Conservation (phyloP, 2,113 vertebrate genomes). For the Psephotus haematonotus region DNA sequence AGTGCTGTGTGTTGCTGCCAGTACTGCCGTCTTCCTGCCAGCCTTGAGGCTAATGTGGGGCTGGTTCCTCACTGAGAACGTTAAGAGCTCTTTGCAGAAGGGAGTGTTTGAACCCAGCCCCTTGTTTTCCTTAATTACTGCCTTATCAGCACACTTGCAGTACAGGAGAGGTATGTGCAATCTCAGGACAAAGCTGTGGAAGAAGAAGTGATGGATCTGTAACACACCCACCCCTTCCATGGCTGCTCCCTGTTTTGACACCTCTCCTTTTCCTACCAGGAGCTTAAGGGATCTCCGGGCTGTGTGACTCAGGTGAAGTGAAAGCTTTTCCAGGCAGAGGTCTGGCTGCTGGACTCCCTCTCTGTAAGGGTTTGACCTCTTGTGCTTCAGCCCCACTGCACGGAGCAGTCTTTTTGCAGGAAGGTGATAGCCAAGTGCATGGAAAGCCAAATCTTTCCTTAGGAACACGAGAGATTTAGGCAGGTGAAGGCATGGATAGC, state of each 20-base stretch:
- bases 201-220: constrained; percentile 85
- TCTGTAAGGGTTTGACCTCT: background rate
- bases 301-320: background rate
- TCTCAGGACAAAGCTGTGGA: constrained; percentile 79
- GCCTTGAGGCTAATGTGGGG: background rate
- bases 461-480: background rate
- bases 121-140: constrained; percentile 76
- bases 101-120: constrained; percentile 41
- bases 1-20: background rate
- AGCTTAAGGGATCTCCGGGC: background rate
- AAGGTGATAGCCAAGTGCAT: background rate
- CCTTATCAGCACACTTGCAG: constrained; percentile 82
- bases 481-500: background rate
- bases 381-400: background rate
- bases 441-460: background rate
- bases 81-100: background rate
- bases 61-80: background rate
- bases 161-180: constrained; percentile 90
- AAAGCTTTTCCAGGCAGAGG: background rate
- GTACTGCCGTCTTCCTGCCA: background rate
- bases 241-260: background rate
- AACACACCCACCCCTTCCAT: background rate
- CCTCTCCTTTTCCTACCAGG: background rate
- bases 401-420: background rate
- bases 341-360: background rate